Base-by-base conservation (phyloP, 2,888 invertebrate species). In the Strigamia crassipes region DNA sequence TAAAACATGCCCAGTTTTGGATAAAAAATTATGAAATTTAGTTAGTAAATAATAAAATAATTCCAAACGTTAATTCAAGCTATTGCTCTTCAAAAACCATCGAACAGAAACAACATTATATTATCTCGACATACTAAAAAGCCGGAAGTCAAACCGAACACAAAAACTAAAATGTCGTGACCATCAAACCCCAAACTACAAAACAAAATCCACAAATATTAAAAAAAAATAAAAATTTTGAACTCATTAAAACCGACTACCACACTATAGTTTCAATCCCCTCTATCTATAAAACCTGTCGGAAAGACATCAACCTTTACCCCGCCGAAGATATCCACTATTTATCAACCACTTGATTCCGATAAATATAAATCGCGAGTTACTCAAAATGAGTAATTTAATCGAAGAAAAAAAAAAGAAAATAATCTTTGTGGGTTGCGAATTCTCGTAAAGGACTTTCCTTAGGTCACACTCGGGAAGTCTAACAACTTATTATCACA, bases 401-500 rank as follows among this genome's bases (percentile, higher is more conserved):
- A 56, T 56, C 6, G 8, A n/a, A 42, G 13, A 42, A 13, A 5
- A n/a, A 51, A 51, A n/a, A 6, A 51, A n/a, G 15, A 56, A 56
- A 9, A 56, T n/a, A 56, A 56, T 18, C 46, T 46, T 46, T 56
- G 6, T 56, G 73, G 73, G 73, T 73, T 73, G 73, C 9, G 31
- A 31, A 12, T 73, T 73, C 73, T 8, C 4, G 8, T 73, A 73
- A 10, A 73, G n/a, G 9, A 12, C 27, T 73, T 73, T 73, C 15
- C 13, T 73, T 73, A 31, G 73, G 73, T 73, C 73, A 66, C 21
- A 73, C 12, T 31, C 13, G 0, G 27, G 73, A 73, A 73, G 73
- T 73, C 73, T 15, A 73, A 31, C 10, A 31, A 73, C 73, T 27
- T 73, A 73, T 31, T 73, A 73, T 73, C 73, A 73, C 73, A 73